Evolutionary conservation across 2,888 invertebrate genomes (phyloP).

Genomic region (Lycocerus yunnanus): DNA sequence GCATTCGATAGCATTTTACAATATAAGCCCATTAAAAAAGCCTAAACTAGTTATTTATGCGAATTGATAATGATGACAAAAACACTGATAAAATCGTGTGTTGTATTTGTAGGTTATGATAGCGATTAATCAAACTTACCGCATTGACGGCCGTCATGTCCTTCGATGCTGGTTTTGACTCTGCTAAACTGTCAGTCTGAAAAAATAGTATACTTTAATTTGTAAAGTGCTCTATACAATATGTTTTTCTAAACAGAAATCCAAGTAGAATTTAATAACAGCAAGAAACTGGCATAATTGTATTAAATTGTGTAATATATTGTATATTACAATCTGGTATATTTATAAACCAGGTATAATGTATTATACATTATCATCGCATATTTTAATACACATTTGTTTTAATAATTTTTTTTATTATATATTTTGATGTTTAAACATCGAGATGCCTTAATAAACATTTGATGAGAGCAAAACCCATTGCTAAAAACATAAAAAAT

Average conservation of each 20-base stretch:
- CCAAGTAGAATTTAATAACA: too few relatives aligned
- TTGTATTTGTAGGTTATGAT: constrained; percentile 1
- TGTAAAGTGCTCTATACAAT: not conserved
- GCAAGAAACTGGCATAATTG: too few relatives aligned
- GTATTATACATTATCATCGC: too few relatives aligned
- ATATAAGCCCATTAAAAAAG: not conserved
- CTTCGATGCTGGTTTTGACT: constrained; percentile 54
- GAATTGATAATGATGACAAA: not conserved
- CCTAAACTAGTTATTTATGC: not conserved
- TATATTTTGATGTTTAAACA: too few relatives aligned
- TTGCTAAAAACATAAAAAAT: too few relatives aligned
- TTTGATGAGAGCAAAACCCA: too few relatives aligned
- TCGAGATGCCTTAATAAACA: too few relatives aligned
- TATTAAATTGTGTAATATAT: too few relatives aligned
- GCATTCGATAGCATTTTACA: not conserved
- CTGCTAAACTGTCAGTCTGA: constrained; percentile 55
- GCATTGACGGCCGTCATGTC: constrained; percentile 70
- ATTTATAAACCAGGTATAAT: too few relatives aligned
- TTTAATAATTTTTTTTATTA: too few relatives aligned
- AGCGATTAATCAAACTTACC: constrained; percentile 57
- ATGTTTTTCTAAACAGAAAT: not conserved
- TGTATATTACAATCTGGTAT: too few relatives aligned
- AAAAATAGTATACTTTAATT: constrained; percentile 40
- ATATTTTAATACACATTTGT: too few relatives aligned
- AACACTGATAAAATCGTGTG: not conserved